Evolutionary conservation across 2,797 vertebrate genomes (phyloP), one percentile per base, ranked within the genome.

Genomic region (Phoxinus dragarum): DNA sequence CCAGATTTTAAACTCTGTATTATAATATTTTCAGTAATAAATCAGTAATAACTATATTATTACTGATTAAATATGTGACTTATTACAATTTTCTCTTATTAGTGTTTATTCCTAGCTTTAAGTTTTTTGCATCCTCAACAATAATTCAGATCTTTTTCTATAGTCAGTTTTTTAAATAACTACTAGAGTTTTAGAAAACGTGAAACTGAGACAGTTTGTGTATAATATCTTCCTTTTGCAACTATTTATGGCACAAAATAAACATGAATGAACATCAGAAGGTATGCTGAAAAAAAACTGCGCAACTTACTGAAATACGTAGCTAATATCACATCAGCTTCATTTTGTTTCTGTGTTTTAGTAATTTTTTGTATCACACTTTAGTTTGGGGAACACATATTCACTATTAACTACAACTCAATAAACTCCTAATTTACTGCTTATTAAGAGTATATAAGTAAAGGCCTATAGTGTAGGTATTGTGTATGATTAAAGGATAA

Each of bases 1-100:
- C 61, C 64, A 77, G 44, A 81, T 82, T 21, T 82, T 67, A n/a
- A 64, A 31, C 14, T 38, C 36, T 38, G 10, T 54, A 23, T 75
- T 34, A 34, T 54, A 56, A 56, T 3, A 38, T n/a, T 76, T 19
- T 27, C 6, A n/a, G 21, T 17, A 59, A 59, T 59, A 40, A n/a
- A 77, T 59, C 11, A 59, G 36, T 61, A 61, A 6, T 56, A 81
- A 54, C 34, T 81, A 14, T 34, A 54, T 38, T 44, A 31, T 59
- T 56, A 49, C 31, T n/a, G 17, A 64, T 10, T 80, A 52, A 80
- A 16, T 40, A 56, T 42, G 36, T 82, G 3, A 31, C 17, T 71
- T 71, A 27, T 44, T 42, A 77, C 6, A 61, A 42, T 34, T 6
- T 31, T 2, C 6, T 72, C 23, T 5, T 3, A 42, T 59, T 82